Conservation (phyloP, 2,113 vertebrate genomes). For the Dromas ardeola region DNA sequence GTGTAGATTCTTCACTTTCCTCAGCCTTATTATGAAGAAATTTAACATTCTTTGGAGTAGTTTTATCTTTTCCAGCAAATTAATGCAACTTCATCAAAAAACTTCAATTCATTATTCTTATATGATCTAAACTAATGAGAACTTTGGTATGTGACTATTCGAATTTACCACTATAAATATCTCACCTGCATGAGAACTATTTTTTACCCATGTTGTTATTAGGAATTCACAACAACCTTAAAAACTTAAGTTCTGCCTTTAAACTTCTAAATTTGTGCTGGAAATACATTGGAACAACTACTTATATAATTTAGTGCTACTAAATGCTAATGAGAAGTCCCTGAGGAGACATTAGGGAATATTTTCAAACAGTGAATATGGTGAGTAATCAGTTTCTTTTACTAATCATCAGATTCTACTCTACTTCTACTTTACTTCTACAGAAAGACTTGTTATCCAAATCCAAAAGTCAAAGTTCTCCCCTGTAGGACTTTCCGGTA, state of each 20-base stretch:
- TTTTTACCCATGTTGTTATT: neutral
- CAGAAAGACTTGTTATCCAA: neutral
- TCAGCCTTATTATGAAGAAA: neutral
- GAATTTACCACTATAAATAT: neutral
- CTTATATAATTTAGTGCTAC: neutral
- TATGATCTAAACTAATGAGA: neutral
- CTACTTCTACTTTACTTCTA: neutral
- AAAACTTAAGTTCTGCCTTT: neutral
- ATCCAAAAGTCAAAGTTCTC: neutral
- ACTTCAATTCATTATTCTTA: neutral
- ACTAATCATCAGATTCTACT: neutral
- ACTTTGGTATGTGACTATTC: neutral
- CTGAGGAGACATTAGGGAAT: neutral
- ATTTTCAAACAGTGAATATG: neutral
- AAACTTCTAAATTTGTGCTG: neutral
- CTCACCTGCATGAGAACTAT: neutral
- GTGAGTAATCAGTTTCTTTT: neutral
- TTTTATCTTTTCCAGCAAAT: neutral
- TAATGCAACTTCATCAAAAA: neutral
- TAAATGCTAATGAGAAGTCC: neutral
- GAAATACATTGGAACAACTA: neutral
- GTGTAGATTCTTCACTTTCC: neutral
- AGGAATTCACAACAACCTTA: neutral
- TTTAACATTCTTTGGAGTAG: neutral
- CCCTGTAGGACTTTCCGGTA: neutral